A percentile compares a stretch with the other conserved stretches of the same genome.
phyloP scores from a whole-genome alignment of 2,113 vertebrate genomes.

The cattle (Bos taurus) region DNA sequence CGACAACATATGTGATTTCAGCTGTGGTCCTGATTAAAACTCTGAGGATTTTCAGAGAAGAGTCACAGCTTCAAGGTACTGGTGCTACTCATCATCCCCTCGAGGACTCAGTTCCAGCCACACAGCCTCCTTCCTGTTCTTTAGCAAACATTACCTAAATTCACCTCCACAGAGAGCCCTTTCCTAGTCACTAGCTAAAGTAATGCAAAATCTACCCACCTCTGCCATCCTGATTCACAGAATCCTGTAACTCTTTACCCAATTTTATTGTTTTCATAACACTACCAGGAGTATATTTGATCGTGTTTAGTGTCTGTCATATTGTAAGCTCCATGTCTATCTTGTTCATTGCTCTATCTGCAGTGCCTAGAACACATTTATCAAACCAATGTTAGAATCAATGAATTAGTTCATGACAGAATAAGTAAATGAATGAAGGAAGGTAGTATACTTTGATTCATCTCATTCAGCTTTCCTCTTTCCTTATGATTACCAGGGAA shows the following conservation, averaged over 20 bases:
- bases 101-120: background rate
- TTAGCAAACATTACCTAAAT: background rate
- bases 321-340: background rate
- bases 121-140: background rate
- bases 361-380: background rate
- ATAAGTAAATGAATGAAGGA: background rate
- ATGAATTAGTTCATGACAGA: background rate
- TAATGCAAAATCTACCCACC: background rate
- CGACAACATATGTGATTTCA: background rate
- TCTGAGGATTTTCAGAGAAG: background rate
- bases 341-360: background rate
- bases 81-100: background rate
- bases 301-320: background rate
- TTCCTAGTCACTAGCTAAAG: background rate
- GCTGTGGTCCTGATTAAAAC: background rate
- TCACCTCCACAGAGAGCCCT: background rate
- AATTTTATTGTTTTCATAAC: background rate
- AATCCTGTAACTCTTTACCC: background rate
- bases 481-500: background rate
- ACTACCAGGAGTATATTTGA: background rate
- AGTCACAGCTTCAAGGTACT: background rate
- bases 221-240: background rate
- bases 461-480: background rate
- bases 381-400: background rate
- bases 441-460: background rate